These are phyloP conservation scores for Hipposideros larvatus DNA, from an alignment of 2,797 vertebrate genomes.

Conservation along the genomic window DNA sequence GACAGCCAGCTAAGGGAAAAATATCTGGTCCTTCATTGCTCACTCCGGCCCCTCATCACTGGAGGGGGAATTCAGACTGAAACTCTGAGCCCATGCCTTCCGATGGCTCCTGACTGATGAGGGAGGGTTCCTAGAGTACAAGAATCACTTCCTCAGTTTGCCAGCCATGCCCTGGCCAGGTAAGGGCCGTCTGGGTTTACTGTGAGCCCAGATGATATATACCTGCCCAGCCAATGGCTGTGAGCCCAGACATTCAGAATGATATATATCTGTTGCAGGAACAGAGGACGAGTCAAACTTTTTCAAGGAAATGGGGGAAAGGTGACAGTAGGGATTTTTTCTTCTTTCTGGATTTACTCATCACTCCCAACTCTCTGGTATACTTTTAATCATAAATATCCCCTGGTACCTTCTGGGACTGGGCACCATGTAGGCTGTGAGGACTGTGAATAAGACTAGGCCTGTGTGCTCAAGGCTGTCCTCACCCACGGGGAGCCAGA, in stretches of 20 bases:
- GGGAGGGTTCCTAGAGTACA: neutral
- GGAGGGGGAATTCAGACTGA: neutral
- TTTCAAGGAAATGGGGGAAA: neutral
- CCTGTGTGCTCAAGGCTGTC: neutral
- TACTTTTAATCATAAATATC: neutral
- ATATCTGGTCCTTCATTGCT: neutral
- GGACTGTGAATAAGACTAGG: neutral
- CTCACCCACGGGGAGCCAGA: neutral
- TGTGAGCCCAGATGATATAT: neutral
- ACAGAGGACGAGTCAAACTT: neutral
- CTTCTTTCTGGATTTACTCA: neutral
- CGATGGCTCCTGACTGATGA: fast-evolving
- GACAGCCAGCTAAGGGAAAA: neutral
- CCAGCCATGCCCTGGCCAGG: neutral
- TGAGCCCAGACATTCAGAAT: neutral
- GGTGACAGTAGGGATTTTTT: neutral
- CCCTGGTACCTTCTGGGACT: neutral
- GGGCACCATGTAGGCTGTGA: neutral
- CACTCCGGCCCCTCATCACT: neutral
- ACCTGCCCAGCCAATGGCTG: too few relatives aligned
- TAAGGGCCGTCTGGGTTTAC: neutral
- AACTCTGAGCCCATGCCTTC: neutral
- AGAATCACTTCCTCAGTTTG: neutral
- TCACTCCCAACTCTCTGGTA: neutral
- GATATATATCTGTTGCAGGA: neutral